Percentiles rank a stretch among this genome's conserved stretches.
These are phyloP conservation scores for Chlorops oryzae DNA, from an alignment of 1,140 invertebrate genomes.

Conservation along the genomic window DNA sequence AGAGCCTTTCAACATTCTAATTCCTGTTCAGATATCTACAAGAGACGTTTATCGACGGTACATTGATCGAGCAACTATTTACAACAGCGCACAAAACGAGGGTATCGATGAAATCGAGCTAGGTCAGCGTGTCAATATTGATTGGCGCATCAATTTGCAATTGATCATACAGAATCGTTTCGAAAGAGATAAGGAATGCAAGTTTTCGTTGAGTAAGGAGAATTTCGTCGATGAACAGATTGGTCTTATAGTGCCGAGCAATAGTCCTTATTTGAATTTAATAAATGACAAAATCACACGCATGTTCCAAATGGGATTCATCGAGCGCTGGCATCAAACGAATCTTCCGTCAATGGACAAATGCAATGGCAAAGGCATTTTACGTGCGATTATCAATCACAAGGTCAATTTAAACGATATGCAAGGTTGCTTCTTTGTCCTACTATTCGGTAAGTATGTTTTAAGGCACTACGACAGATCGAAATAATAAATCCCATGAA, in stretches of 20 bases:
- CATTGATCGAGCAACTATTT: constrained; percentile 48
- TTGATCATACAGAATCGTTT: constrained; percentile 47
- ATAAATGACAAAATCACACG: constrained; percentile 62
- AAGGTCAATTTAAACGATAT: constrained; percentile 82
- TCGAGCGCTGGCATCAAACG: constrained; percentile 72
- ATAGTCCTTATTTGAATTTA: constrained; percentile 66
- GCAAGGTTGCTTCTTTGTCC: constrained; percentile 62
- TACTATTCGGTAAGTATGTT: constrained; percentile 23
- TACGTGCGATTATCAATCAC: constrained; percentile 68
- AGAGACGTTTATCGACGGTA: constrained; percentile 39
- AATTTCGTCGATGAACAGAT: constrained; percentile 76
- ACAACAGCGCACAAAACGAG: constrained; percentile 47
- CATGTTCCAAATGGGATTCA: constrained; percentile 78
- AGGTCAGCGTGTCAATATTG: constrained; percentile 68
- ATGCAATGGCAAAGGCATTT: constrained; percentile 56
- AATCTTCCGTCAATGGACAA: constrained; percentile 73
- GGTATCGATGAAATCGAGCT: constrained; percentile 57
- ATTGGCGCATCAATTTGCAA: constrained; percentile 70
- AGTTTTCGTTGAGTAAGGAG: constrained; percentile 50
- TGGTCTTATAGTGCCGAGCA: constrained; percentile 63
- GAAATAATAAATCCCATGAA: too few species aligned
- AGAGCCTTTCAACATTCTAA: too few species aligned
- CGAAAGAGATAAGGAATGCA: constrained; percentile 38
- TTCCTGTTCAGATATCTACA: constrained; percentile 19
- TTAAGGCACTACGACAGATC: too few species aligned